Conservation (phyloP, 2,888 invertebrate species). For the Chironomus riparius region DNA sequence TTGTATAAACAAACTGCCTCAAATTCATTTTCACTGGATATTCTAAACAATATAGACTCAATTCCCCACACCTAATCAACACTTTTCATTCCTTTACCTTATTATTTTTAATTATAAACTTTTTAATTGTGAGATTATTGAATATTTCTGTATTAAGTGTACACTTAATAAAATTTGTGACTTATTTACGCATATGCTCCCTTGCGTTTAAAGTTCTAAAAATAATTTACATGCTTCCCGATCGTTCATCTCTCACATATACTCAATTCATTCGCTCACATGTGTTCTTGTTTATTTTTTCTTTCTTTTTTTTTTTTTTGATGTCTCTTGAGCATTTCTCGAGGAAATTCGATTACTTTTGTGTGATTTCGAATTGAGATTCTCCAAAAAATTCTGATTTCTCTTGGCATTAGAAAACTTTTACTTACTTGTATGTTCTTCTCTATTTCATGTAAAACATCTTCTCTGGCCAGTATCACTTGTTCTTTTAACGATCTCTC, state of each 20-base stretch:
- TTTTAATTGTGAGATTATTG: neutral
- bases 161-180: neutral
- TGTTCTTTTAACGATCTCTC: conserved; percentile 52
- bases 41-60: too few relatives aligned
- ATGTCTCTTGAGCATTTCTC: too few relatives aligned
- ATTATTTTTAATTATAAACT: too few relatives aligned
- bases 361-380: neutral
- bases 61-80: too few relatives aligned
- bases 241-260: neutral
- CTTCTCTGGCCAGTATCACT: conserved; percentile 54
- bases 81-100: too few relatives aligned
- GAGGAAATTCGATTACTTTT: neutral
- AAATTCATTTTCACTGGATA: too few relatives aligned
- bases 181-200: neutral
- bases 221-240: neutral
- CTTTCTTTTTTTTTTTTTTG: too few relatives aligned
- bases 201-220: neutral
- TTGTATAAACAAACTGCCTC: too few relatives aligned
- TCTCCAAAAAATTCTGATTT: too few relatives aligned
- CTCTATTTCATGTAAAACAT: conserved; percentile 60
- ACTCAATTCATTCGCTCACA: neutral
- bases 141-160: neutral
- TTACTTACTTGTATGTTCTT: conserved; percentile 61
- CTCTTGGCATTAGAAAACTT: neutral
- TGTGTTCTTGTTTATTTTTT: neutral